Percentiles rank a stretch among this genome's conserved stretches.
Conservation (phyloP, 2,888 invertebrate genomes). For the Lepeophtheirus nordmannii region DNA sequence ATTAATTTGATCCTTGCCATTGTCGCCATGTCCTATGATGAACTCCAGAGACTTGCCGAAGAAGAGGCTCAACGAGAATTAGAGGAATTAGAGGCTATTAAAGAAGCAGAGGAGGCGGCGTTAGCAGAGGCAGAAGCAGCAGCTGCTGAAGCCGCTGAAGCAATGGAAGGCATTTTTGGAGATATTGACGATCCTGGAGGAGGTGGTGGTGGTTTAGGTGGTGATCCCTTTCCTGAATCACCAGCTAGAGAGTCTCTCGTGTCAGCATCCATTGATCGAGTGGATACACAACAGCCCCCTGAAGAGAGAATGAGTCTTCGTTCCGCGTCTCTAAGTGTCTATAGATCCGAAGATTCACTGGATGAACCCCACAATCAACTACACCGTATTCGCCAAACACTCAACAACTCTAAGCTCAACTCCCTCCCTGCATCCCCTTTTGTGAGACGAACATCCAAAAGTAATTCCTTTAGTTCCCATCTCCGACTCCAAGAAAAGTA, state of each 20-base stretch:
- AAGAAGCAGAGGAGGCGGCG: constrained; percentile 40
- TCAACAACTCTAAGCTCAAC: constrained; percentile 33
- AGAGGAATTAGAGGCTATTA: constrained; percentile 24
- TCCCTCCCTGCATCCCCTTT: constrained; percentile 93
- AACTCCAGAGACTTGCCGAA: constrained; percentile 90
- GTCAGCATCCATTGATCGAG: too few species aligned
- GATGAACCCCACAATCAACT: background rate
- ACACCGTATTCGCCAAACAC: background rate
- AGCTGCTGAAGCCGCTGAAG: constrained; percentile 35
- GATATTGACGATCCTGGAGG: constrained; percentile 13
- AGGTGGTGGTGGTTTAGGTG: background rate
- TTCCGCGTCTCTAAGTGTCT: constrained; percentile 5
- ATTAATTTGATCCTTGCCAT: constrained; percentile 97
- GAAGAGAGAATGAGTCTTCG: constrained; percentile 13
- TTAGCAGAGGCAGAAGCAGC: constrained; percentile 78
- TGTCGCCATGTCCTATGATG: constrained; percentile 97
- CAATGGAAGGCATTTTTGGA: constrained; percentile 22
- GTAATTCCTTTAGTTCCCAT: constrained; percentile 66
- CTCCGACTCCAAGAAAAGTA: constrained; percentile 37
- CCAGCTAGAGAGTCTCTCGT: constrained; percentile 12
- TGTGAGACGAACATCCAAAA: constrained; percentile 67
- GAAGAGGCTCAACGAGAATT: constrained; percentile 45
- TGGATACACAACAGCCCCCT: background rate
- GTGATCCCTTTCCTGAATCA: background rate
- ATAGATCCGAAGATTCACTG: constrained; percentile 15